These are phyloP conservation scores for Trichopoda pennipes DNA, from an alignment of 2,888 invertebrate genomes.

Conservation along the genomic window DNA sequence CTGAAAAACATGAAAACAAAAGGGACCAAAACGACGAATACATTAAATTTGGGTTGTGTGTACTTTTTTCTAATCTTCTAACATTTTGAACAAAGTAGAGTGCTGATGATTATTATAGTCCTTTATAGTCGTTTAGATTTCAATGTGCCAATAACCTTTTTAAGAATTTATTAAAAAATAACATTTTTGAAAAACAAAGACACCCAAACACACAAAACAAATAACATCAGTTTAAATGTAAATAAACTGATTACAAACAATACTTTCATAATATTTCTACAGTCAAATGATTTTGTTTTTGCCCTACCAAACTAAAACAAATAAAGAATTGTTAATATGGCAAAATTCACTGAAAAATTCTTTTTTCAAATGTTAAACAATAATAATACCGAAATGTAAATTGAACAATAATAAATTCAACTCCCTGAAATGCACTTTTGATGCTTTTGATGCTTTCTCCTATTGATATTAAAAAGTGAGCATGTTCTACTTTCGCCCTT, in stretches of 20 bases:
- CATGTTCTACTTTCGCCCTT: constrained; percentile 29
- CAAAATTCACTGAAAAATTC: constrained; percentile 51
- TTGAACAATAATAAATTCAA: constrained; percentile 60
- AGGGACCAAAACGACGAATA: background rate
- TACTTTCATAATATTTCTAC: background rate
- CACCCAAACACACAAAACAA: constrained; percentile 16
- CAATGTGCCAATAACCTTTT: constrained; percentile 64
- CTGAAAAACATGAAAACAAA: constrained; percentile 3
- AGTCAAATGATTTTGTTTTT: constrained; percentile 1
- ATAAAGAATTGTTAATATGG: constrained; percentile 6
- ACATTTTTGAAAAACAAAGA: constrained; percentile 32
- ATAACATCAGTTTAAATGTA: constrained; percentile 29
- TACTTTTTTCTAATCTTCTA: constrained; percentile 2
- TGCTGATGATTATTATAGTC: constrained; percentile 4
- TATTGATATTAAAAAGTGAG: background rate
- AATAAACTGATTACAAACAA: constrained; percentile 33
- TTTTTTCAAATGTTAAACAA: constrained; percentile 4
- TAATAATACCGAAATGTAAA: constrained; percentile 58
- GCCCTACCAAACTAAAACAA: background rate
- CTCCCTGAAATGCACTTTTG: constrained; percentile 21
- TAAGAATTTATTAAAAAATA: constrained; percentile 64
- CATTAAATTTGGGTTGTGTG: constrained; percentile 1
- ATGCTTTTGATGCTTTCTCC: constrained; percentile 23
- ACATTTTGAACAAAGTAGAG: background rate
- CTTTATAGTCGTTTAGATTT: constrained; percentile 35